Evolutionary conservation across 2,888 invertebrate species (phyloP).

Genomic region (Furcula furcula): DNA sequence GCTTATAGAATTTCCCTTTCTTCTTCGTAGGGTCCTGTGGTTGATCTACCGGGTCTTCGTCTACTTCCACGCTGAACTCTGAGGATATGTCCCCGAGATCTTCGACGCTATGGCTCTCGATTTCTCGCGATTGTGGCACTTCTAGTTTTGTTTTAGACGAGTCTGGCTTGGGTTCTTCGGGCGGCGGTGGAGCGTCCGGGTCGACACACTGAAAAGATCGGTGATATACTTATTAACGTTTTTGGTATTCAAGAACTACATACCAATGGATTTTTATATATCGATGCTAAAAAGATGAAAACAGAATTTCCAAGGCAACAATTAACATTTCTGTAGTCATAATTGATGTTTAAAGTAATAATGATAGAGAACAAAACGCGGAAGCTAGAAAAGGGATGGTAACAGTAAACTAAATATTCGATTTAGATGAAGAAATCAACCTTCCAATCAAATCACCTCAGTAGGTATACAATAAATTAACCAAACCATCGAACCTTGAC

Average conservation of each 20-base stretch:
- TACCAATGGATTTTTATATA: too few relatives aligned
- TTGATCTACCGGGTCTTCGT: conserved; percentile 58
- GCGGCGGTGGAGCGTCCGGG: conserved; percentile 64
- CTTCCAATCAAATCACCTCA: neutral
- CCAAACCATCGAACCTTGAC: neutral
- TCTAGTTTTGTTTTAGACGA: conserved; percentile 61
- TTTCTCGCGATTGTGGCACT: conserved; percentile 54
- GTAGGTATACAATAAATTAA: neutral
- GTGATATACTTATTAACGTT: too few relatives aligned
- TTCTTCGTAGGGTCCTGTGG: conserved; percentile 60
- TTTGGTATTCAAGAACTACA: too few relatives aligned
- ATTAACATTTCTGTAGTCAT: too few relatives aligned
- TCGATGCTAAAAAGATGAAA: too few relatives aligned
- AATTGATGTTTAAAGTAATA: too few relatives aligned
- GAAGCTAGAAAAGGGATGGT: too few relatives aligned
- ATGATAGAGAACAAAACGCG: too few relatives aligned
- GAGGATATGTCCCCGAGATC: conserved; percentile 76
- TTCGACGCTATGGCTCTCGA: conserved; percentile 70
- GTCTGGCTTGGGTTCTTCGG: conserved; percentile 59
- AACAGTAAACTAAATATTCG: neutral
- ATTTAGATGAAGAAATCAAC: neutral
- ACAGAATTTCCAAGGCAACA: too few relatives aligned
- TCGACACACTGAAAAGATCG: conserved; percentile 59
- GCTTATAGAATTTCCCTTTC: conserved; percentile 70
- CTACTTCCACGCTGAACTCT: conserved; percentile 75